Conservation (phyloP, 1,140 invertebrate genomes). For the Pogonognathellus flavescens region DNA sequence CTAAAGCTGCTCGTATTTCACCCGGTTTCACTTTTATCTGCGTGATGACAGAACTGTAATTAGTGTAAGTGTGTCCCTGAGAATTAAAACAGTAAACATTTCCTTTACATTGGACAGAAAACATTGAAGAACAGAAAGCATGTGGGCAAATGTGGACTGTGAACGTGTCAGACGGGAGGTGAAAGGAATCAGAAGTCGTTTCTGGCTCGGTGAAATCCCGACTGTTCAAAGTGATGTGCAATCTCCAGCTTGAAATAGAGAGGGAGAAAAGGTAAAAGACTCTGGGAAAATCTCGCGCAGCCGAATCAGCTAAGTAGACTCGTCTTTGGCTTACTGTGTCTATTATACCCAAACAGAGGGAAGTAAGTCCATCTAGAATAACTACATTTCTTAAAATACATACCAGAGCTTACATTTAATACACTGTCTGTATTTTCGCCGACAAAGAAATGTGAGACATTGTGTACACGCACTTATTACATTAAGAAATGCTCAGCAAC, state of each 20-base stretch:
- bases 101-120: background rate
- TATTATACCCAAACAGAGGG: constrained; percentile 15
- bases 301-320: constrained; percentile 26
- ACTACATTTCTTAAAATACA: constrained; percentile 30
- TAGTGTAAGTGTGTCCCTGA: no score
- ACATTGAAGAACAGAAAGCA: background rate
- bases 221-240: constrained; percentile 12
- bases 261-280: constrained; percentile 32
- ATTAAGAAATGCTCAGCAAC: background rate
- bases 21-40: no score
- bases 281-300: constrained; percentile 12
- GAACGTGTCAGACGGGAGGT: constrained; percentile 5
- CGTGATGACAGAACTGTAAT: no score
- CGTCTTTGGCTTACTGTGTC: background rate
- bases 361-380: constrained; percentile 23
- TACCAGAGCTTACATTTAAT: constrained; percentile 34
- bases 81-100: background rate
- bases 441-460: constrained; percentile 34
- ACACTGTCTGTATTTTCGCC: constrained; percentile 6
- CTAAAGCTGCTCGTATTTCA: no score
- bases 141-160: background rate
- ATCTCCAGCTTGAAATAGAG: constrained; percentile 28
- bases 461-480: background rate
- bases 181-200: constrained; percentile 17
- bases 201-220: constrained; percentile 29